Conservation (phyloP, 2,888 invertebrate genomes). For the Podabrus alpinus region DNA sequence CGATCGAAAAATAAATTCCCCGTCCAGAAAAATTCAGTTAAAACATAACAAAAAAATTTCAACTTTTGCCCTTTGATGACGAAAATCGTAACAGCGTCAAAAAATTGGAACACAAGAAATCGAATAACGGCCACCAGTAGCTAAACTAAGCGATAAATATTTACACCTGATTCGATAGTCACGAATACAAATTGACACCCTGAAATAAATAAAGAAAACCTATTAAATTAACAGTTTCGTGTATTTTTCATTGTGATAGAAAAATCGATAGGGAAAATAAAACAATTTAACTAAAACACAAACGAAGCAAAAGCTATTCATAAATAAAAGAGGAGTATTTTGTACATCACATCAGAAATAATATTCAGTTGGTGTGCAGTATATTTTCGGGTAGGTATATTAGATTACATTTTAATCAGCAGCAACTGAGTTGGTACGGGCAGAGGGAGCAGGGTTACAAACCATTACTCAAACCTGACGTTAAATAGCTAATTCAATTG, state of each 20-base stretch:
- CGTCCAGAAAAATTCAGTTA: too few species aligned
- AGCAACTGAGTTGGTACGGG: slow-evolving; percentile 45
- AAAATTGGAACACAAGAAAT: neutral
- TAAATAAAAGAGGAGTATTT: slow-evolving; percentile 19
- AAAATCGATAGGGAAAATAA: slow-evolving; percentile 4
- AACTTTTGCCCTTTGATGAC: too few species aligned
- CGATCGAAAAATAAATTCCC: too few species aligned
- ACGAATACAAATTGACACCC: neutral
- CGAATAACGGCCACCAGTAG: neutral
- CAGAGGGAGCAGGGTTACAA: slow-evolving; percentile 50
- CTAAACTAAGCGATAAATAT: neutral
- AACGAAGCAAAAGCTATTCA: neutral
- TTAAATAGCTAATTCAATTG: slow-evolving; percentile 58
- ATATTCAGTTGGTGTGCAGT: slow-evolving; percentile 36
- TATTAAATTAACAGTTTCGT: neutral
- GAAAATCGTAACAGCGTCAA: too few species aligned
- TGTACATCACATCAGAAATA: slow-evolving; percentile 19
- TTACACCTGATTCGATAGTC: neutral
- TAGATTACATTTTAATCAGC: slow-evolving; percentile 61
- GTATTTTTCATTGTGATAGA: neutral
- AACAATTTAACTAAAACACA: neutral
- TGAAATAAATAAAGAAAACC: neutral
- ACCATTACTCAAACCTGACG: slow-evolving; percentile 59
- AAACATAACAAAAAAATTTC: too few species aligned
- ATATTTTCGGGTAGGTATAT: slow-evolving; percentile 56